Base-by-base conservation (phyloP, 1,140 invertebrate species). In the Leptopilina boulardi region DNA sequence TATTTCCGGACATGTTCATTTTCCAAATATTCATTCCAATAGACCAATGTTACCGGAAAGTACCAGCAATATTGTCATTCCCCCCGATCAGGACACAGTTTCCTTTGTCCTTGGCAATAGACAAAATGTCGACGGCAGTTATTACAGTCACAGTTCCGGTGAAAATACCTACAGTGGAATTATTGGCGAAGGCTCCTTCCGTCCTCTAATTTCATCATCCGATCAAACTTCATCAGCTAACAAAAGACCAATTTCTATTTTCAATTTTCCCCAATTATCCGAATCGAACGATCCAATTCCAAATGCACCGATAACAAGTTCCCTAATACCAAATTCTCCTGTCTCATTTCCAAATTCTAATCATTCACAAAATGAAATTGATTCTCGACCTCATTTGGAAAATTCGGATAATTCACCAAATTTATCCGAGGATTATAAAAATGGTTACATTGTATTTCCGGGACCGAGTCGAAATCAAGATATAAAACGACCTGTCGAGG, bases 21-120 rank as follows among this genome's bases (percentile, higher is more conserved):
- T 85, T 42, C 82, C 75, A 70, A 79, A 19, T 6, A 81, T 66
- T 77, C 81, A 80, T 70, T 80, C 44, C 8, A 77, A 82, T 26
- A 76, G 83, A 41, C 85, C 83, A 10, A 80, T 85, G 9, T 70
- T 84, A 26, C 84, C 89, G 0, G 92, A 93, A 30, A 93, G 92
- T 76, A 93, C 93, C 1, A 94, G 93, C 74, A 94, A 93, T 56
- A 92, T 94, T 47, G 92, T 93, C 44, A 93, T 94, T 44, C 92
- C 93, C 0, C 93, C 93, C 0, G 92, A 93, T 70, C 93, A 94
- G 79, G 92, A 94, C 73, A 93, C 92, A 1, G 93, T 94, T 5
- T 93, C 93, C 0, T 94, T 94, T 82, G 92, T 94, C 6, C 87
- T 94, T 3, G 93, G 93, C 0, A 93, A 93, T 73, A 90, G 93